These are phyloP conservation scores for Lithophane leautieri DNA, from an alignment of 2,888 invertebrate species.

Conservation along the genomic window DNA sequence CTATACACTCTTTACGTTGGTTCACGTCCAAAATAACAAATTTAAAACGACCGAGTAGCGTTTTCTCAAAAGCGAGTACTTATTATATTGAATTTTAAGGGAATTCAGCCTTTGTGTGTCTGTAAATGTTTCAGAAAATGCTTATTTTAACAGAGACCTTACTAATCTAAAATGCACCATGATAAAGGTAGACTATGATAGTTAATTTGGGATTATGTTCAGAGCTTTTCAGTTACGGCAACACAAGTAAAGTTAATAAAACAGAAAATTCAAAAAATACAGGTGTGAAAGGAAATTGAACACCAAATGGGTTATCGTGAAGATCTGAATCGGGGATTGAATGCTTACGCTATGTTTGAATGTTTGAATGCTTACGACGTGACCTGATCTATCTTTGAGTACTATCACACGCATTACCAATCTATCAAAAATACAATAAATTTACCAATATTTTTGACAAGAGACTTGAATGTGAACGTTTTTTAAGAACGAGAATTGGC, in stretches of 20 bases:
- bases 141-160: not conserved
- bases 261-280: not conserved
- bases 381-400: not conserved
- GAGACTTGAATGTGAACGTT: too few species aligned
- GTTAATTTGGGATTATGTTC: too few species aligned
- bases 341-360: not conserved
- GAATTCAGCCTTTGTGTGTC: slow-evolving; percentile 9
- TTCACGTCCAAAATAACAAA: slow-evolving; percentile 74
- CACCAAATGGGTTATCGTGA: not conserved
- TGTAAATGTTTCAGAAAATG: slow-evolving; percentile 5
- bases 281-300: not conserved
- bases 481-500: too few species aligned
- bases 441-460: too few species aligned
- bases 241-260: not conserved
- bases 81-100: slow-evolving; percentile 32
- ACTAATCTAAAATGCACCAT: not conserved
- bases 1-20: slow-evolving; percentile 65
- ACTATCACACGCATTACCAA: too few species aligned
- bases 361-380: not conserved
- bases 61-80: slow-evolving; percentile 24
- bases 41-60: slow-evolving; percentile 59
- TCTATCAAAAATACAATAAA: too few species aligned
- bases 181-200: not conserved
- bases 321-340: not conserved
- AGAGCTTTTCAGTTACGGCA: not conserved